phyloP scores from a whole-genome alignment of 2,113 vertebrate genomes.

The Cyrtonyx montezumae region DNA sequence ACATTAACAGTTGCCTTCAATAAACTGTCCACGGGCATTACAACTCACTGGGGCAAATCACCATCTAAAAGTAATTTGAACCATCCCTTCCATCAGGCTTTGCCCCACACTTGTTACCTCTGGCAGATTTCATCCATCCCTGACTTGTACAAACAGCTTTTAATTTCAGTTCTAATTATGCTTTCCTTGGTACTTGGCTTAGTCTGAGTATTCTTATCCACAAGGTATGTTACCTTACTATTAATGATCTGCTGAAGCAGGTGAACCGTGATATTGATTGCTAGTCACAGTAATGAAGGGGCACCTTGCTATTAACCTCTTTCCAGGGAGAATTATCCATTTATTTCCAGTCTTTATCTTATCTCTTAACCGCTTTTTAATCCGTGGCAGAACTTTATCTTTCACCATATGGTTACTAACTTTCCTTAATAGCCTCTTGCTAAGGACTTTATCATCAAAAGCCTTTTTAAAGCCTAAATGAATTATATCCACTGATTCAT shows the following conservation, averaged over 20 bases:
- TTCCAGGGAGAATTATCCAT: conserved; percentile 62
- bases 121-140: background rate
- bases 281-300: conserved; percentile 46
- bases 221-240: background rate
- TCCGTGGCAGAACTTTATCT: conserved; percentile 71
- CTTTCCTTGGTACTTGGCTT: background rate
- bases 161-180: background rate
- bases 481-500: conserved; percentile 67
- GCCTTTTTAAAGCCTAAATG: conserved; percentile 70
- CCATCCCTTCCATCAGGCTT: background rate
- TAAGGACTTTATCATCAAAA: conserved; percentile 74
- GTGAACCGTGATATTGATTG: conserved; percentile 55
- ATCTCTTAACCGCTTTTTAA: conserved; percentile 74
- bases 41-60: background rate
- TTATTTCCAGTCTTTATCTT: conserved; percentile 69
- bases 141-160: background rate
- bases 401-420: conserved; percentile 70
- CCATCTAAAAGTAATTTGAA: background rate
- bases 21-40: background rate
- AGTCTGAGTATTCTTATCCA: conserved; percentile 29
- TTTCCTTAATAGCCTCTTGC: conserved; percentile 71
- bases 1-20: background rate
- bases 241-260: conserved; percentile 59
- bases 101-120: background rate
- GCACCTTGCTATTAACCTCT: conserved; percentile 71